Evolutionary conservation across 2,113 vertebrate genomes (phyloP), one percentile per base, ranked within the genome.

Genomic region (Anguilla rostrata): DNA sequence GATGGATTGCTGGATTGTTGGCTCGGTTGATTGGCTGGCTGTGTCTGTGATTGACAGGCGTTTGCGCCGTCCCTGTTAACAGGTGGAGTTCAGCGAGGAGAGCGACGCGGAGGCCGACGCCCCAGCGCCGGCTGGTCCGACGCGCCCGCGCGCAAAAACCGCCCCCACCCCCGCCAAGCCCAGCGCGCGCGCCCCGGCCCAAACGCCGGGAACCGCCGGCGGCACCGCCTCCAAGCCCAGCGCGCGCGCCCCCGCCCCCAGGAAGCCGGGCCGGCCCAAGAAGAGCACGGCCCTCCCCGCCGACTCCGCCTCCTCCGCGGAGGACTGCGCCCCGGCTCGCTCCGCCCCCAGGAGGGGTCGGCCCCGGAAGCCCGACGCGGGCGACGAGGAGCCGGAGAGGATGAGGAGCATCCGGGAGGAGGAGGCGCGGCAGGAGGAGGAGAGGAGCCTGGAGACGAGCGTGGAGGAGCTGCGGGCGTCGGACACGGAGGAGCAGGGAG

Each of bases 41-140:
- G 11, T 34, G 4, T n/a, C 3, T n/a, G 0, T 39, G 7, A 9
- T n/a, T 75, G 18, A 34, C 9, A 41, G 41, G 20, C 26, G 9
- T 84, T 16, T 1, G 46, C 81, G 57, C 8, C 34, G 29, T 49
- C 49, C 80, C 8, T 63, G 78, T 14, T 53, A 39, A 14, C 87
- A 98, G 97, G 94, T 98, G 87, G 94, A 91, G 0, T 99, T 98
- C 88, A 98, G 97, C 0, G 97, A 98, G 40, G 97, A 98, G 91
- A 98, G 98, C 3, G 97, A 98, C 49, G 0, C 86, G 0, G 98
- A 99, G 88, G 89, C 92, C 0, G 39, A 40, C 49, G 53, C 86
- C 79, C 86, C 87, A 66, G 40, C 79, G 29, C 89, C 86, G 78
- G 86, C 60, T 86, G 85, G 82, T 78, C 88, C 86, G 82, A 49